Evolutionary conservation across 2,113 vertebrate genomes (phyloP).

Genomic region (Cyphomyrus plagiostoma): DNA sequence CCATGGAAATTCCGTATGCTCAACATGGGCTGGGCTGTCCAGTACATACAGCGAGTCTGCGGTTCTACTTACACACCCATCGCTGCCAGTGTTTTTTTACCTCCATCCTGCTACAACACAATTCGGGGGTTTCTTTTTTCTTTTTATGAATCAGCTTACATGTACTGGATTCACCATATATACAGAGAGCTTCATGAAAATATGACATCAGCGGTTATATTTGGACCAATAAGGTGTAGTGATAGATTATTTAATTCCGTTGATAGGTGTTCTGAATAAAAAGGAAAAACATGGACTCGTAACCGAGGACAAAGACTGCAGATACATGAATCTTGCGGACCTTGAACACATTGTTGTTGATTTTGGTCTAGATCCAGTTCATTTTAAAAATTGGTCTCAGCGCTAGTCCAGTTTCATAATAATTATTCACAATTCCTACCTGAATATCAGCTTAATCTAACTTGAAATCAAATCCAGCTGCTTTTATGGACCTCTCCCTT

Average conservation of each 20-base stretch:
- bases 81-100: no score
- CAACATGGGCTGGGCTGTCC: neutral
- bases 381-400: neutral
- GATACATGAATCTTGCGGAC: neutral
- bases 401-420: neutral
- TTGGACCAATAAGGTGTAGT: neutral
- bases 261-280: neutral
- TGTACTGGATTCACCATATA: neutral
- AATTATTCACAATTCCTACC: neutral
- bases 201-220: neutral
- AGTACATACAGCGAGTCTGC: neutral
- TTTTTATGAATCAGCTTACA: neutral
- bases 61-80: neutral
- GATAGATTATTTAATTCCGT: neutral
- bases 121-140: neutral
- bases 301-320: neutral
- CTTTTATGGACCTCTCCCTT: neutral
- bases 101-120: neutral
- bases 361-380: neutral
- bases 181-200: neutral
- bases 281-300: neutral
- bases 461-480: neutral
- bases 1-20: neutral
- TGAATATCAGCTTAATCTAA: neutral
- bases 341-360: neutral